Conservation (phyloP, 2,113 vertebrate species). For the Hyaena hyaena region DNA sequence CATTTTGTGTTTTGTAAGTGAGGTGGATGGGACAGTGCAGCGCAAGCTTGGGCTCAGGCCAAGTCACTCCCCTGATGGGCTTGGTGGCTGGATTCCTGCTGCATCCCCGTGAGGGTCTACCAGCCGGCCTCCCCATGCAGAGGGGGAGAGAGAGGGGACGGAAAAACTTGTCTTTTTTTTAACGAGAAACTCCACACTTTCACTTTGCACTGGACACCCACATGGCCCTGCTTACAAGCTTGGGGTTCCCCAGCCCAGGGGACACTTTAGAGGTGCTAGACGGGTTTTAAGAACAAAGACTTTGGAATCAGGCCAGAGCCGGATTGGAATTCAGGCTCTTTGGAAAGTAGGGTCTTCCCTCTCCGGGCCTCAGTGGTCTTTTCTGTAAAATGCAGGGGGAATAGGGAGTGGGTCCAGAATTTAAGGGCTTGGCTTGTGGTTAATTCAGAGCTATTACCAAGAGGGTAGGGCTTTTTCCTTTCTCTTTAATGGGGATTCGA, state of each 20-base stretch:
- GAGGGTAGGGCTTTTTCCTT: neutral
- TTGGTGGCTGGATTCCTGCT: neutral
- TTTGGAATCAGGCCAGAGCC: neutral
- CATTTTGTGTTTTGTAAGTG: neutral
- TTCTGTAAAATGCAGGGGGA: neutral
- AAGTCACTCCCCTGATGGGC: neutral
- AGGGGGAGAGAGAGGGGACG: too few species aligned
- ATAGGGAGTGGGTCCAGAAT: neutral
- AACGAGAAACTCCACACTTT: neutral
- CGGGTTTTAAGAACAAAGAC: neutral
- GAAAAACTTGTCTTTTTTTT: neutral
- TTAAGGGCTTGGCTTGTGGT: neutral
- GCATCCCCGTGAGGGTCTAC: neutral
- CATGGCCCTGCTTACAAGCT: neutral
- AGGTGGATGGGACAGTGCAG: neutral
- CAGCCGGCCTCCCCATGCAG: neutral
- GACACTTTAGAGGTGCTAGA: too few species aligned
- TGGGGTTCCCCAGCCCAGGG: neutral
- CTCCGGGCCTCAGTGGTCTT: accelerated
- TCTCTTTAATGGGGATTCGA: neutral
- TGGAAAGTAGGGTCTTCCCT: neutral
- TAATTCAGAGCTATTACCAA: neutral
- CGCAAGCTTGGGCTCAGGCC: neutral
- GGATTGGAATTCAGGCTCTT: neutral
- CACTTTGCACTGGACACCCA: neutral